Evolutionary conservation across 2,888 invertebrate genomes (phyloP).

Genomic region (Harpalus rubripes): DNA sequence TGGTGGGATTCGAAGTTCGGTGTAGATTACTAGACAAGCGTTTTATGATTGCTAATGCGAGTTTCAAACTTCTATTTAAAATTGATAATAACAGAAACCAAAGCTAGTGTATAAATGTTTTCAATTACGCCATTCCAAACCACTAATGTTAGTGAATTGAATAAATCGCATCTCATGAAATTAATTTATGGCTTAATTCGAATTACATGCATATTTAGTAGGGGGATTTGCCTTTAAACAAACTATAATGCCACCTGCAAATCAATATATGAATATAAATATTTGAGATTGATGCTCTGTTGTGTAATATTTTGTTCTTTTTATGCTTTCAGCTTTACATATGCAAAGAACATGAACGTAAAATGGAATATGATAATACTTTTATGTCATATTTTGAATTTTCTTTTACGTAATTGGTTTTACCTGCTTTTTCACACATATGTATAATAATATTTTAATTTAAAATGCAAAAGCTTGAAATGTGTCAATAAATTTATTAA

Average conservation of each 20-base stretch:
- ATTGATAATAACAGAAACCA: conserved; percentile 31
- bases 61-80: conserved; percentile 33
- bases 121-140: conserved; percentile 7
- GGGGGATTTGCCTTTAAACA: conserved; percentile 30
- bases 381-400: conserved; percentile 22
- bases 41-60: conserved; percentile 49
- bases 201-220: conserved; percentile 36
- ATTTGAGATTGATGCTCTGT: conserved; percentile 24
- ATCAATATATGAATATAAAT: conserved; percentile 42
- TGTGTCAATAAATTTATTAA: not conserved
- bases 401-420: conserved; percentile 25
- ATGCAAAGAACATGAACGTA: conserved; percentile 29
- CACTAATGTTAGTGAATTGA: conserved; percentile 23
- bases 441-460: not conserved
- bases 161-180: conserved; percentile 28
- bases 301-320: conserved; percentile 29
- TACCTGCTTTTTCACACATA: not conserved
- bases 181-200: conserved; percentile 28
- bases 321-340: conserved; percentile 11
- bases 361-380: conserved; percentile 34
- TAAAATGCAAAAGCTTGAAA: not conserved
- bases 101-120: conserved; percentile 27
- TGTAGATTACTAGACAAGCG: conserved; percentile 16
- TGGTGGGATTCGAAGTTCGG: conserved; percentile 35
- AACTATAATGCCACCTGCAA: conserved; percentile 7